phyloP scores from a whole-genome alignment of 1,140 invertebrate species.

The Platorchestia sp. region DNA sequence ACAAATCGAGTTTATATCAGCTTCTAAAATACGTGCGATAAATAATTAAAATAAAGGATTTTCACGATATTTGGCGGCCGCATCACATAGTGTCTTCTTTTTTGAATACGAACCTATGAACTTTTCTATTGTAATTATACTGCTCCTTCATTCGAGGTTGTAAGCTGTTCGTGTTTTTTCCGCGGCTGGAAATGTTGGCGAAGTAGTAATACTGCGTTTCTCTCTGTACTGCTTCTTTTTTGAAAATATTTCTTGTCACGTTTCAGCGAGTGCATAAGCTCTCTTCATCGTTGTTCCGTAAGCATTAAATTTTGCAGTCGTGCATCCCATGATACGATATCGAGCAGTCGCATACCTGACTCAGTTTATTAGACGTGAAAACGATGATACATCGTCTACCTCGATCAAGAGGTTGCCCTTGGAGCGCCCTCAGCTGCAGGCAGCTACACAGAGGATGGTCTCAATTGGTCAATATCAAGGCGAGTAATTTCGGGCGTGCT shows the following conservation, averaged over 20 bases:
- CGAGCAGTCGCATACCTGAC: background rate
- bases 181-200: too few relatives aligned
- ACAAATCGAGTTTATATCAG: background rate
- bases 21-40: background rate
- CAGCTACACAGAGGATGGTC: background rate
- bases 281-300: background rate
- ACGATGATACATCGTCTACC: background rate
- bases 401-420: background rate
- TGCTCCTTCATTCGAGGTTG: too few relatives aligned
- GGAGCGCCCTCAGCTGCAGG: background rate
- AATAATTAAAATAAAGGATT: background rate
- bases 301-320: background rate
- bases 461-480: background rate
- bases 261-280: background rate
- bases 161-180: too few relatives aligned
- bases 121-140: background rate
- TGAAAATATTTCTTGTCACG: too few relatives aligned
- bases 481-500: background rate
- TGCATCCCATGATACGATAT: background rate
- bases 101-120: background rate
- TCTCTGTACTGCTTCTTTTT: too few relatives aligned
- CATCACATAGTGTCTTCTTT: background rate
- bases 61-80: background rate
- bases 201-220: too few relatives aligned
- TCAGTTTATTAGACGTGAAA: background rate